A percentile compares a stretch with the other conserved stretches of the same genome.
Conservation (phyloP, 2,797 vertebrate species). For the Nannoperca obscura region DNA sequence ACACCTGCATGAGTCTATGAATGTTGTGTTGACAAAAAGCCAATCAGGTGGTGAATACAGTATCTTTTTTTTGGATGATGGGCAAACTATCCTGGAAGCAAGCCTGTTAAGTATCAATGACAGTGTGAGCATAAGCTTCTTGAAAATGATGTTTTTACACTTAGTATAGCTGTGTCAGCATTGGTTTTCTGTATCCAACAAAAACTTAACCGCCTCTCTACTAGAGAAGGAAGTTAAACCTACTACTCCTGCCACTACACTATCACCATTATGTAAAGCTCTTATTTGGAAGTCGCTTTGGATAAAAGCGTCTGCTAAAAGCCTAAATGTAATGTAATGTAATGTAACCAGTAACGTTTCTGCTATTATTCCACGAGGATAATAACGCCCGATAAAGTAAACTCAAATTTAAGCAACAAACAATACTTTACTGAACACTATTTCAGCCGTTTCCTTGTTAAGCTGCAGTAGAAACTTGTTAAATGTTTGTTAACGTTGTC, state of each 20-base stretch:
- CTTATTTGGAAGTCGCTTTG: too few species aligned
- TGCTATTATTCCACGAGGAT: background rate
- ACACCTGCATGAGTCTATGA: background rate
- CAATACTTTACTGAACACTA: background rate
- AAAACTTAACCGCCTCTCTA: background rate
- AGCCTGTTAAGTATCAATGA: slow-evolving; percentile 27
- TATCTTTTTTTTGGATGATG: background rate
- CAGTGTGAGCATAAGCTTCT: slow-evolving; percentile 43
- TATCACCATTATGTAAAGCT: too few species aligned
- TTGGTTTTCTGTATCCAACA: slow-evolving; percentile 24
- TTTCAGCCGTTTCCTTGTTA: background rate
- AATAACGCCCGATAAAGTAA: background rate
- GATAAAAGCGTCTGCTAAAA: too few species aligned
- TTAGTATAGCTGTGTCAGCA: slow-evolving; percentile 51
- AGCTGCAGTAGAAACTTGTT: background rate
- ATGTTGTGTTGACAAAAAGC: background rate
- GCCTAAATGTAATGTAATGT: too few species aligned
- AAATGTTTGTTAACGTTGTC: background rate
- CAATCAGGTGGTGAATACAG: background rate
- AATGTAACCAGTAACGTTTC: background rate
- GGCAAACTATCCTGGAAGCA: background rate
- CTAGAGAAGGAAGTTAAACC: background rate
- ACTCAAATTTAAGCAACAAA: too few species aligned
- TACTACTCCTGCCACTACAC: background rate
- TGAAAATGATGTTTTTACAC: slow-evolving; percentile 17